These are phyloP conservation scores for Chloroclystis v-ata DNA, from an alignment of 2,888 invertebrate species.

Conservation along the genomic window DNA sequence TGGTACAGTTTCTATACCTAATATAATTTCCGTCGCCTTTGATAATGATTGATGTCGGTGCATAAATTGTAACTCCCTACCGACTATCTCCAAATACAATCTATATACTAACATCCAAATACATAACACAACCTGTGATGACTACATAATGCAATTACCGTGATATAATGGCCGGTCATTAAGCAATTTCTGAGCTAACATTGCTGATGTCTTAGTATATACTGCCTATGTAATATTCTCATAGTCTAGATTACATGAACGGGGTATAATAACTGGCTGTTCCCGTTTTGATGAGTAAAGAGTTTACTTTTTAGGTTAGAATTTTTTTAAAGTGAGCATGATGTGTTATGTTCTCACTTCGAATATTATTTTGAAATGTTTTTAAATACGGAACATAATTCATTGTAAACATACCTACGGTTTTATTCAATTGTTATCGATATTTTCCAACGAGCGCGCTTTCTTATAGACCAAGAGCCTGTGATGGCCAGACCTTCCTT, in stretches of 20 bases:
- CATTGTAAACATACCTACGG: too few species aligned
- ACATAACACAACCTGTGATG: slow-evolving; percentile 15
- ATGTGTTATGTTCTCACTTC: too few species aligned
- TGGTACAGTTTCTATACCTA: too few species aligned
- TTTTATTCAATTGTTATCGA: too few species aligned
- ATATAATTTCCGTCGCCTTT: too few species aligned
- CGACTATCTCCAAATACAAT: neutral
- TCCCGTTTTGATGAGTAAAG: neutral
- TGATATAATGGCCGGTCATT: slow-evolving; percentile 66
- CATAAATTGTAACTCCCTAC: neutral
- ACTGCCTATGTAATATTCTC: neutral
- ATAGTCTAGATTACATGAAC: neutral
- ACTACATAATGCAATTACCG: slow-evolving; percentile 62
- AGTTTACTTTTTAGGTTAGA: too few species aligned
- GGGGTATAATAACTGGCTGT: neutral
- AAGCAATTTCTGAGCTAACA: slow-evolving; percentile 59
- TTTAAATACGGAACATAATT: too few species aligned
- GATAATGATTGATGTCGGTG: neutral
- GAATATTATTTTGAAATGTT: too few species aligned
- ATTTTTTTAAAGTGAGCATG: too few species aligned
- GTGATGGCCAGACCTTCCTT: too few species aligned
- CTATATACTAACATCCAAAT: slow-evolving; percentile 4
- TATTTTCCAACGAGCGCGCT: too few species aligned
- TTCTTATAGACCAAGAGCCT: too few species aligned
- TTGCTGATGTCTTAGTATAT: slow-evolving; percentile 38